A percentile compares a stretch with the other conserved stretches of the same genome.
These are phyloP conservation scores for Metalampra italica DNA, from an alignment of 2,888 invertebrate genomes.

Conservation along the genomic window DNA sequence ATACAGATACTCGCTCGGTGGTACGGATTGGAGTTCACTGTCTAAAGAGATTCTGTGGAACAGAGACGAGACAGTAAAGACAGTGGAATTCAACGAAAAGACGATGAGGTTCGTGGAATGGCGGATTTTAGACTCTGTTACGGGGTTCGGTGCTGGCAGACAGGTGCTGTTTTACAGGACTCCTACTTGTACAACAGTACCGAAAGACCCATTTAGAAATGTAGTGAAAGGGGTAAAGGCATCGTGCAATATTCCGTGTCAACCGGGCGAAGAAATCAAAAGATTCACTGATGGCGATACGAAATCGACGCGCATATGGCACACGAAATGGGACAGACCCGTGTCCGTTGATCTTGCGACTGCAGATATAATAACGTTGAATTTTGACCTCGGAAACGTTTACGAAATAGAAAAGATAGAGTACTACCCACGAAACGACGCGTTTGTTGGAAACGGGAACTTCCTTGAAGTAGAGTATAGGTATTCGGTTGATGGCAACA, in stretches of 20 bases:
- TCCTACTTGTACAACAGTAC: conserved; percentile 12
- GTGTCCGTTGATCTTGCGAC: conserved; percentile 28
- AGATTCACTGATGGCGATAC: conserved; percentile 21
- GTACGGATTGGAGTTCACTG: conserved; percentile 11
- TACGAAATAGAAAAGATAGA: conserved; percentile 42
- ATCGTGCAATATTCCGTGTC: conserved; percentile 29
- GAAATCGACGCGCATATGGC: too few species aligned
- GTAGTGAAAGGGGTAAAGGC: conserved; percentile 21
- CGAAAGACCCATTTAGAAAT: not conserved
- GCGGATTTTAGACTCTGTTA: conserved; percentile 5
- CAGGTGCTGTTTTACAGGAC: conserved; percentile 13
- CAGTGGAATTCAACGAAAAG: conserved; percentile 3
- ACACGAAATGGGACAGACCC: not conserved
- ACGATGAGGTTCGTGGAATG: conserved; percentile 11
- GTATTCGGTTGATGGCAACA: conserved; percentile 34
- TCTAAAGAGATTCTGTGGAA: conserved; percentile 14
- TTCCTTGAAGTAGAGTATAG: conserved; percentile 45
- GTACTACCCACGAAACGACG: conserved; percentile 58
- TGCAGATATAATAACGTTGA: conserved; percentile 18
- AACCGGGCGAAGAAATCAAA: conserved; percentile 26
- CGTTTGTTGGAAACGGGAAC: conserved; percentile 56
- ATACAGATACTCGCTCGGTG: conserved; percentile 15
- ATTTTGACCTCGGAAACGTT: conserved; percentile 28
- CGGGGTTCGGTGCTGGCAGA: conserved; percentile 12
- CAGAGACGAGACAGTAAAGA: conserved; percentile 7